A percentile compares a stretch with the other conserved stretches of the same genome.
phyloP scores from a whole-genome alignment of 2,113 vertebrate genomes.

The Fukomys damarensis region DNA sequence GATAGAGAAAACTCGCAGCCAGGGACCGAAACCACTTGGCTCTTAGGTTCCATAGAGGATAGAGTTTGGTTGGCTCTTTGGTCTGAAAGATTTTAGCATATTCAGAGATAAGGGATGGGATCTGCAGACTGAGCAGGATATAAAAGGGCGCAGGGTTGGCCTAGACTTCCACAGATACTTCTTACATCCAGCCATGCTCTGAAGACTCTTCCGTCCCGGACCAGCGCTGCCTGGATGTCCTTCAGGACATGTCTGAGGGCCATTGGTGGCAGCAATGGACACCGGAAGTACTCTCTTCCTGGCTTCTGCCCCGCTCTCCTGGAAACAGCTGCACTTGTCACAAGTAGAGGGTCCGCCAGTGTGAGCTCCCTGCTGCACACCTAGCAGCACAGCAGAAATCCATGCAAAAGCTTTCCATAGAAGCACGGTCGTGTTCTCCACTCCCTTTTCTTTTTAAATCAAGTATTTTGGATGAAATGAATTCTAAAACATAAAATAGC shows the following conservation, averaged over 20 bases:
- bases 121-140: background rate
- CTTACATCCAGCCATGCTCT: background rate
- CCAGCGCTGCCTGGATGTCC: background rate
- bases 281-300: background rate
- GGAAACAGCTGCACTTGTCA: background rate
- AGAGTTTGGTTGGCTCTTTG: background rate
- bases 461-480: background rate
- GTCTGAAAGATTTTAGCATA: background rate
- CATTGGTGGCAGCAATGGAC: accelerated
- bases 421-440: background rate
- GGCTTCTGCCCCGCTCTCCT: background rate
- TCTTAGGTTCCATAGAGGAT: background rate
- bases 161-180: background rate
- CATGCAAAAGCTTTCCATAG: background rate
- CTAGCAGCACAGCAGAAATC: background rate
- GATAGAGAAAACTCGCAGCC: background rate
- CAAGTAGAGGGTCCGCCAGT: accelerated
- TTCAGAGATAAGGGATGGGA: background rate
- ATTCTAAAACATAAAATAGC: conserved; percentile 15
- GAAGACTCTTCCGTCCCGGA: no score
- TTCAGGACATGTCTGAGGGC: background rate
- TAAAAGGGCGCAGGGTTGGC: background rate
- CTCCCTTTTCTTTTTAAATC: background rate
- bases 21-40: background rate
- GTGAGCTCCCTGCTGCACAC: background rate